These are phyloP conservation scores for Papilio helenus DNA, from an alignment of 1,140 invertebrate species.

Conservation along the genomic window DNA sequence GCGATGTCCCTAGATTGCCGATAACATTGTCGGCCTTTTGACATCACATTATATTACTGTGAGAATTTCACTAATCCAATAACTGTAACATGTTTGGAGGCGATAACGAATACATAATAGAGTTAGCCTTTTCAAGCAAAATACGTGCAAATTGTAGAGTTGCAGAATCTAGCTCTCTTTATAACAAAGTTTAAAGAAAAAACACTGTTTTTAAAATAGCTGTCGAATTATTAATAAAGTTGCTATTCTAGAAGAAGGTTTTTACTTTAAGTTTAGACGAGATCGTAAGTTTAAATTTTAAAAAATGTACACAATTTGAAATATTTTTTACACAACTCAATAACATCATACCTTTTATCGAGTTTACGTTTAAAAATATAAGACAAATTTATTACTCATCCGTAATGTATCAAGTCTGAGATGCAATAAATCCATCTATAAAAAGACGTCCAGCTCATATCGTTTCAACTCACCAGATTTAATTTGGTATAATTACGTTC, in stretches of 20 bases:
- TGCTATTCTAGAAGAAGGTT: no score
- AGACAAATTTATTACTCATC: not conserved
- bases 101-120: not conserved
- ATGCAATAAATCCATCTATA: conserved; percentile 24
- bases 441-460: conserved; percentile 6
- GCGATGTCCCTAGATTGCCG: conserved; percentile 30
- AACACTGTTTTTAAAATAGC: no score
- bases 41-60: conserved; percentile 18
- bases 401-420: conserved; percentile 14
- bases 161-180: no score
- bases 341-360: not conserved
- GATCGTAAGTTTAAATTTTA: no score
- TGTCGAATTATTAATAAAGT: no score
- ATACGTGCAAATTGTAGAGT: not conserved
- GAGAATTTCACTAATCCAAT: conserved; percentile 18
- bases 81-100: not conserved
- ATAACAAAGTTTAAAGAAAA: no score
- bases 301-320: no score
- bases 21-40: conserved; percentile 8
- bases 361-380: not conserved
- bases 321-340: not conserved
- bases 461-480: conserved; percentile 16
- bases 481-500: conserved; percentile 18
- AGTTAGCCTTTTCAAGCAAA: not conserved
- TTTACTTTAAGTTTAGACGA: no score